phyloP scores from a whole-genome alignment of 2,797 vertebrate genomes.

The Sarcoramphus papa region DNA sequence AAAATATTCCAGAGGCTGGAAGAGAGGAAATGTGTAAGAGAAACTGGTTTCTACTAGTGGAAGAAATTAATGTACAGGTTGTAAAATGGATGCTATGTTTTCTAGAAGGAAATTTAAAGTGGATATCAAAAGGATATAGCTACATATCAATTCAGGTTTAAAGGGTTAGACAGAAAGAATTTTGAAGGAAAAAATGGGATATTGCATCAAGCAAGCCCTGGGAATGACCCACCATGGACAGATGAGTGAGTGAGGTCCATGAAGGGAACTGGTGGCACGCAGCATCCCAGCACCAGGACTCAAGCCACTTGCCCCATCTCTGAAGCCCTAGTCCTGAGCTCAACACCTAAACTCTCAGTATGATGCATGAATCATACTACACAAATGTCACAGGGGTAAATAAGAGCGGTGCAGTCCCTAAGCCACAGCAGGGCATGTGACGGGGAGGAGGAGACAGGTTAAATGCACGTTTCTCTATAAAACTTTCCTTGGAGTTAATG shows the following conservation, averaged over 20 bases:
- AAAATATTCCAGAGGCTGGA: neutral
- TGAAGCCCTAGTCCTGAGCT: neutral
- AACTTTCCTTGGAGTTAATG: neutral
- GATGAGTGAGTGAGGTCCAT: neutral
- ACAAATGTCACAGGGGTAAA: neutral
- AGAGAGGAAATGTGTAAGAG: neutral
- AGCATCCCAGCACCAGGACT: neutral
- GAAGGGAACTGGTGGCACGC: rapidly evolving
- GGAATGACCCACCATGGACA: neutral
- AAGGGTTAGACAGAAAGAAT: neutral
- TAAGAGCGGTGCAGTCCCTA: neutral
- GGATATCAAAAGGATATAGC: neutral
- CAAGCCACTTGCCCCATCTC: neutral
- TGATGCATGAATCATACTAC: neutral
- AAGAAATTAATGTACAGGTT: neutral
- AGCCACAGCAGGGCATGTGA: neutral
- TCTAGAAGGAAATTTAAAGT: neutral
- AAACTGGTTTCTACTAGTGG: neutral
- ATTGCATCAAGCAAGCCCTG: neutral
- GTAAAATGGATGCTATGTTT: neutral
- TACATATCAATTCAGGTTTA: neutral
- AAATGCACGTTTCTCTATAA: neutral
- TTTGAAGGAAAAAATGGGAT: neutral
- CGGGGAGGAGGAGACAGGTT: neutral
- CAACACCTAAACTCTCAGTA: neutral